These are phyloP conservation scores for Pogonocherus hispidulus DNA, from an alignment of 2,888 invertebrate genomes.

Conservation along the genomic window DNA sequence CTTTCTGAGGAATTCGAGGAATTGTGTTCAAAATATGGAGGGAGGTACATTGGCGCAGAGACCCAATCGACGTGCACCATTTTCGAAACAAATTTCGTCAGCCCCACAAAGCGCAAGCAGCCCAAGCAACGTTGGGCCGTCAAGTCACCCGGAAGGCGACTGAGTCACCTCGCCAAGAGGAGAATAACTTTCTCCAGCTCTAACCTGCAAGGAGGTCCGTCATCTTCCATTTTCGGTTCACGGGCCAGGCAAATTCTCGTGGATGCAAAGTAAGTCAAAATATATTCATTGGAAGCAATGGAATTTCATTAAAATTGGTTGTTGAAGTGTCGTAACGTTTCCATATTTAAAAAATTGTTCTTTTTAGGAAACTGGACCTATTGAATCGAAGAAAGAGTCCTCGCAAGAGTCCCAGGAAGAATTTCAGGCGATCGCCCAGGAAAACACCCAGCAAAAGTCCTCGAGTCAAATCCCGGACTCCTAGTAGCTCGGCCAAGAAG, in stretches of 20 bases:
- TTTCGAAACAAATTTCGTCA: slow-evolving; percentile 74
- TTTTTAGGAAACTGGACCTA: slow-evolving; percentile 65
- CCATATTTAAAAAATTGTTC: not conserved
- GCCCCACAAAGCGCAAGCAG: slow-evolving; percentile 75
- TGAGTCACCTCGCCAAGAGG: slow-evolving; percentile 83
- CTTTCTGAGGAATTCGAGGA: slow-evolving; percentile 80
- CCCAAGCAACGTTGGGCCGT: slow-evolving; percentile 67
- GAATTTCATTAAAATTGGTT: not conserved
- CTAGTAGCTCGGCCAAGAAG: slow-evolving; percentile 76
- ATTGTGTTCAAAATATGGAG: slow-evolving; percentile 76
- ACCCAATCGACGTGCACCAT: slow-evolving; percentile 79
- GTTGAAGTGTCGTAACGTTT: not conserved
- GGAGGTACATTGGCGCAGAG: slow-evolving; percentile 82
- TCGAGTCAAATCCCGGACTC: slow-evolving; percentile 70
- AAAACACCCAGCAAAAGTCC: slow-evolving; percentile 72
- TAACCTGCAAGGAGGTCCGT: slow-evolving; percentile 70
- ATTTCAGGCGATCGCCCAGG: slow-evolving; percentile 63
- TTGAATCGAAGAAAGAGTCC: slow-evolving; percentile 64
- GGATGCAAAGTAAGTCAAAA: slow-evolving; percentile 74
- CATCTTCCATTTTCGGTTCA: slow-evolving; percentile 64
- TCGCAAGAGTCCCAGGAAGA: slow-evolving; percentile 60
- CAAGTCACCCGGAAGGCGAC: slow-evolving; percentile 81
- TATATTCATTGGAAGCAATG: not conserved
- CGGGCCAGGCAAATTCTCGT: slow-evolving; percentile 74
- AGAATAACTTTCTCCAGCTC: slow-evolving; percentile 84